phyloP scores from a whole-genome alignment of 35 echinoderm and acorn worm genomes.

The Lytechinus pictus region DNA sequence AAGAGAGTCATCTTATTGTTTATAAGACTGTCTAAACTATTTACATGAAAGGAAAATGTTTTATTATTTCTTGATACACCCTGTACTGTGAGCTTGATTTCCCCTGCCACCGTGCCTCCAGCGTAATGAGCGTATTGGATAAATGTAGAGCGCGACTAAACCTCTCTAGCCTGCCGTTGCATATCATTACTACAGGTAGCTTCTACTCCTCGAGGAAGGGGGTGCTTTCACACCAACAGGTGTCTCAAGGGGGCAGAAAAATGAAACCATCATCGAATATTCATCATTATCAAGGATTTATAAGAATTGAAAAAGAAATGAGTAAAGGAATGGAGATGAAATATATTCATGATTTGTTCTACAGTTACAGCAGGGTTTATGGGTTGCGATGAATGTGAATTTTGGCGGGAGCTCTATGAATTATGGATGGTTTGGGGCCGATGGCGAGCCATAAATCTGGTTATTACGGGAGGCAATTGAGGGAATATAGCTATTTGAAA shows the following conservation, averaged over 20 bases:
- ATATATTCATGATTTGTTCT: neutral
- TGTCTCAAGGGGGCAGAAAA: neutral
- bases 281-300: neutral
- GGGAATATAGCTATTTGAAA: neutral
- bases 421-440: neutral
- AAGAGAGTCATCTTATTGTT: no score
- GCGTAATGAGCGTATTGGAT: neutral
- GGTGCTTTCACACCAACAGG: neutral
- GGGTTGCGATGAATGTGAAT: neutral
- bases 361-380: neutral
- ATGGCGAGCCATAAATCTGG: neutral
- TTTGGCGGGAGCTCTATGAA: neutral
- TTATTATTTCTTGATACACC: neutral
- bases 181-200: slow-evolving; percentile 4
- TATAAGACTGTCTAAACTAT: no score
- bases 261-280: neutral
- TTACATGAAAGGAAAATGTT: no score
- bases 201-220: neutral
- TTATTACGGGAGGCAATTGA: neutral
- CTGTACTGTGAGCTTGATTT: neutral
- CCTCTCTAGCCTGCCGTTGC: neutral
- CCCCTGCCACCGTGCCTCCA: neutral
- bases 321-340: neutral
- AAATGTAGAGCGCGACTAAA: slow-evolving; percentile 1
- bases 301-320: neutral